phyloP scores from a whole-genome alignment of 2,797 vertebrate species.

The Oreochromis mossambicus region DNA sequence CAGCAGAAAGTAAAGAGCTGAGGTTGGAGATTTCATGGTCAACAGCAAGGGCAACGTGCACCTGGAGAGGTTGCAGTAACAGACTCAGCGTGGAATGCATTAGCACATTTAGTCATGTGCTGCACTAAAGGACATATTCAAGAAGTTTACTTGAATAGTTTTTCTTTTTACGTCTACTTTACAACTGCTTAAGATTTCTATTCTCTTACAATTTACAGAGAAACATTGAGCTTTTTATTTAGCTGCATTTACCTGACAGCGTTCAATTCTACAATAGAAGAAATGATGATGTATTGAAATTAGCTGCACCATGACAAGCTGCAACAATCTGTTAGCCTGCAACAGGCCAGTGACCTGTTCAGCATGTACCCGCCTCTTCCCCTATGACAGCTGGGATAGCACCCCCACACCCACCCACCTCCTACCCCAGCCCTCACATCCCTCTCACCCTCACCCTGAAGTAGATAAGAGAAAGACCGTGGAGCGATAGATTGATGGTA shows the following conservation, averaged over 20 bases:
- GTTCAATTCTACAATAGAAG: background rate
- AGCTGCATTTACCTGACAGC: background rate
- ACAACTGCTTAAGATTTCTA: background rate
- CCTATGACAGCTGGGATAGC: background rate
- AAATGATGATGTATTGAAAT: background rate
- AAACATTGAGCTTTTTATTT: background rate
- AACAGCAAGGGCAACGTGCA: background rate
- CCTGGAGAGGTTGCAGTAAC: background rate
- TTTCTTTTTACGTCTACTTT: background rate
- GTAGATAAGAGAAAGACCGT: background rate
- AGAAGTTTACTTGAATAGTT: background rate
- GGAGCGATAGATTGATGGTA: background rate
- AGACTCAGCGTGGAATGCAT: background rate
- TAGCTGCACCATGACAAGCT: background rate
- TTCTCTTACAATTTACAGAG: background rate
- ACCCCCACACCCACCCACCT: background rate
- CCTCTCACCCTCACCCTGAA: background rate
- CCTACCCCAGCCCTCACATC: background rate
- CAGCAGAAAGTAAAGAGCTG: background rate
- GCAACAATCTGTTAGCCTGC: background rate
- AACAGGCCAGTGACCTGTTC: background rate
- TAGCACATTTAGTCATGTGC: background rate
- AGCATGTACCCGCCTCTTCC: background rate
- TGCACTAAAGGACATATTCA: background rate
- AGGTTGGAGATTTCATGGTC: background rate